A percentile compares a stretch with the other conserved stretches of the same genome.
Evolutionary conservation across 2,888 invertebrate species (phyloP).

Genomic region (Epistrophella euchroma): DNA sequence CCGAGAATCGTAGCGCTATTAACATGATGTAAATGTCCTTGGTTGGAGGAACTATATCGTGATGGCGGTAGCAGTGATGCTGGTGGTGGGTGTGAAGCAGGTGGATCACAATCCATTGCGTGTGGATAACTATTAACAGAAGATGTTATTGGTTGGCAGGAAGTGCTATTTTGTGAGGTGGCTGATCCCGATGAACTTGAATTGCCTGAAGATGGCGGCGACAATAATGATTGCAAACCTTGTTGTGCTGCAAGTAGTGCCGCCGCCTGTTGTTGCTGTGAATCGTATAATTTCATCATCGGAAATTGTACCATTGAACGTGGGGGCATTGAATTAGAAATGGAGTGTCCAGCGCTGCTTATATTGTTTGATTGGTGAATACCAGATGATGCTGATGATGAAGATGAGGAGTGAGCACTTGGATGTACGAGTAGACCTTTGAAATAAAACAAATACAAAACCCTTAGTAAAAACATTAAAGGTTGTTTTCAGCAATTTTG

Average conservation of each 20-base stretch:
- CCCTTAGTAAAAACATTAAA: neutral
- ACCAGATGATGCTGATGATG: conserved; percentile 77
- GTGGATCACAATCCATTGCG: conserved; percentile 93
- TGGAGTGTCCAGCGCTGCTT: conserved; percentile 77
- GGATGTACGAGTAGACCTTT: conserved; percentile 81
- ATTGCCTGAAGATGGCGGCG: conserved; percentile 77
- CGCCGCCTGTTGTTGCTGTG: conserved; percentile 77
- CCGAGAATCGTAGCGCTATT: conserved; percentile 50
- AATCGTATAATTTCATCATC: conserved; percentile 78
- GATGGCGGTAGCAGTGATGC: conserved; percentile 59
- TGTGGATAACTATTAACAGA: conserved; percentile 82
- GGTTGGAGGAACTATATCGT: conserved; percentile 68
- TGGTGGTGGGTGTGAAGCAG: conserved; percentile 83
- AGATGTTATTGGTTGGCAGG: conserved; percentile 68
- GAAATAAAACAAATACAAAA: conserved; percentile 51
- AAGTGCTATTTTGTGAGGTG: conserved; percentile 71
- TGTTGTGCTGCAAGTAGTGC: conserved; percentile 78
- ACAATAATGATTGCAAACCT: conserved; percentile 79
- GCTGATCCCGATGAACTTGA: conserved; percentile 75
- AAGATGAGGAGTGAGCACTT: conserved; percentile 78
- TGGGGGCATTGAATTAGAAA: conserved; percentile 67
- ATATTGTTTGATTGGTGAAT: conserved; percentile 79
- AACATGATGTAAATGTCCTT: conserved; percentile 74
- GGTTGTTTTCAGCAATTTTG: neutral
- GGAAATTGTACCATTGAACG: conserved; percentile 78